These are phyloP conservation scores for Nixonia krombeini DNA, from an alignment of 1,140 invertebrate genomes.

Conservation along the genomic window DNA sequence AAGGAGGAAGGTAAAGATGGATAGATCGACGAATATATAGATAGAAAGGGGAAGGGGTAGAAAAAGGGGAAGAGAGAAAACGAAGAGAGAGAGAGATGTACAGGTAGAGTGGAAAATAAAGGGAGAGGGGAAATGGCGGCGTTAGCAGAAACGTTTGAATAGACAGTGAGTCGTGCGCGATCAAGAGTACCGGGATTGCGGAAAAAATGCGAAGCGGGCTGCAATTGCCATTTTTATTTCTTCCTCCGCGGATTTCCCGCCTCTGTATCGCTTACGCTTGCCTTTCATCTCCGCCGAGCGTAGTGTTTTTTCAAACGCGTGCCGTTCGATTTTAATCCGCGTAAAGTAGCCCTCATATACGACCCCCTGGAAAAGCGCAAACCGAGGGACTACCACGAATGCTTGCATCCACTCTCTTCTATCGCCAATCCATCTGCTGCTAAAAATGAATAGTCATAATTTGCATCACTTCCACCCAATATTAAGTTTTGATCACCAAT, in stretches of 20 bases:
- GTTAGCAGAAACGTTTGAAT: constrained; percentile 36
- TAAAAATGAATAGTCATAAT: too few relatives aligned
- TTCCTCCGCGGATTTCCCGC: constrained; percentile 17
- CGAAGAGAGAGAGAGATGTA: constrained; percentile 2
- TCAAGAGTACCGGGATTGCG: constrained; percentile 39
- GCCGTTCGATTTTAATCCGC: constrained; percentile 57
- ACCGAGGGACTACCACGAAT: constrained; percentile 28
- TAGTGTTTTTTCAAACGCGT: constrained; percentile 38
- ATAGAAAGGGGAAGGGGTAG: too few relatives aligned
- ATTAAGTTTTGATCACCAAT: constrained; percentile 10
- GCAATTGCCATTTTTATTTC: constrained; percentile 70
- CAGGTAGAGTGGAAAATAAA: not conserved
- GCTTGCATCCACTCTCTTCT: constrained; percentile 14
- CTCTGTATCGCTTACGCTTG: constrained; percentile 9
- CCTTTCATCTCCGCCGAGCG: constrained; percentile 30
- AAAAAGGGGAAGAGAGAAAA: constrained; percentile 14
- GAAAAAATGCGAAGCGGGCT: constrained; percentile 44
- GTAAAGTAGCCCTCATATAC: constrained; percentile 45
- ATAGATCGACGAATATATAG: too few relatives aligned
- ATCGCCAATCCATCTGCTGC: constrained; percentile 29
- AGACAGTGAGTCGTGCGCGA: constrained; percentile 29
- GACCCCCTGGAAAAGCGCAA: constrained; percentile 31
- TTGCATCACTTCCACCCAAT: constrained; percentile 23
- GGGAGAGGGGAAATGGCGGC: constrained; percentile 32
- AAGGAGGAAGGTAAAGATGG: too few relatives aligned